These are phyloP conservation scores for Osmerus eperlanus DNA, from an alignment of 2,113 vertebrate species.

Conservation along the genomic window DNA sequence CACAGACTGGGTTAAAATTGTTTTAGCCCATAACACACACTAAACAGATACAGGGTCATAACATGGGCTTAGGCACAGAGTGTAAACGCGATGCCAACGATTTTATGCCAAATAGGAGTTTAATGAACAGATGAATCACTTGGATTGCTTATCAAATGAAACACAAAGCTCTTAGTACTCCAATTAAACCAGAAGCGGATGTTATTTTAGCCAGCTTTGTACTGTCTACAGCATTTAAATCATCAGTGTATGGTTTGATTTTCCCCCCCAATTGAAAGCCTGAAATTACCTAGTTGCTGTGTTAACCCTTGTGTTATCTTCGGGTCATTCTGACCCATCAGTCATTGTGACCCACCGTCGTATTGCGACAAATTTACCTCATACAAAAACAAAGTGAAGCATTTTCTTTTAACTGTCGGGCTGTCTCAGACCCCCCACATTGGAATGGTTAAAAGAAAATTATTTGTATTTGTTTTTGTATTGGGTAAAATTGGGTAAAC, in stretches of 20 bases:
- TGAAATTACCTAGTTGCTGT: constrained; percentile 24
- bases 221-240: constrained; percentile 24
- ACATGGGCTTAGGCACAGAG: neutral
- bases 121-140: constrained; percentile 27
- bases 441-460: no score
- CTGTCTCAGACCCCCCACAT: no score
- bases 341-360: no score
- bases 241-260: constrained; percentile 12
- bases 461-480: no score
- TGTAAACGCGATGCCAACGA: neutral
- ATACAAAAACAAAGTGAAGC: no score
- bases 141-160: constrained; percentile 38
- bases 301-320: no score
- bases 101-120: constrained; percentile 64
- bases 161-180: constrained; percentile 24
- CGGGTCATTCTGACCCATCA: no score
- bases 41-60: constrained; percentile 21
- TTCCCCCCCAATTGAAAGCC: constrained; percentile 18
- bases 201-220: constrained; percentile 15
- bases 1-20: constrained; percentile 30
- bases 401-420: no score
- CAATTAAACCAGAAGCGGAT: neutral
- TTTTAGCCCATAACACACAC: constrained; percentile 15
- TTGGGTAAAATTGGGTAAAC: no score
- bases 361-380: no score